Evolutionary conservation across 2,888 invertebrate genomes (phyloP).

Genomic region (Drymonia ruficornis): DNA sequence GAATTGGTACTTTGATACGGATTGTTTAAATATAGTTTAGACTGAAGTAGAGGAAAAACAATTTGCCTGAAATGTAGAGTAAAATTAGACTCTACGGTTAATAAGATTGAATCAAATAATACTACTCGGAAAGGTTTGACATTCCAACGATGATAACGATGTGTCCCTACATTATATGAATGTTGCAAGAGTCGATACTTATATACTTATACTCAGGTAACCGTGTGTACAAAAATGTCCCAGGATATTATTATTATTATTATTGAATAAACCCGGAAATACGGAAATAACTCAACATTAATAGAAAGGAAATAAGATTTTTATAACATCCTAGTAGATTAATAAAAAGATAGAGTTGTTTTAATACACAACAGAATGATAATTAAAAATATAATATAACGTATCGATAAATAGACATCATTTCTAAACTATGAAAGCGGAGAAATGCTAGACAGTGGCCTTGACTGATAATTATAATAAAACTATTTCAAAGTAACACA

Average conservation of each 20-base stretch:
- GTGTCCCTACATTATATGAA: too few species aligned
- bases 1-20: background rate
- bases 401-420: conserved; percentile 9
- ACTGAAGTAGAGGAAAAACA: background rate
- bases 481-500: conserved; percentile 10
- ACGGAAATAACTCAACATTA: background rate
- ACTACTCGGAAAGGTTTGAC: too few species aligned
- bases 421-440: conserved; percentile 32
- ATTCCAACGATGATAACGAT: too few species aligned
- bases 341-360: background rate
- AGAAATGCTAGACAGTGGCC: conserved; percentile 32
- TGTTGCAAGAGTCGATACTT: too few species aligned
- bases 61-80: background rate
- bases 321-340: background rate
- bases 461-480: conserved; percentile 31
- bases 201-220: too few species aligned
- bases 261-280: too few species aligned
- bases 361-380: background rate
- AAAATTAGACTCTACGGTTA: too few species aligned
- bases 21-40: background rate
- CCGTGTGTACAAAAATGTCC: too few species aligned
- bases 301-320: background rate
- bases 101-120: too few species aligned
- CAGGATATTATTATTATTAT: too few species aligned
- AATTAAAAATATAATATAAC: background rate